Base-by-base conservation (phyloP, 2,888 invertebrate species). In the Campopleginae sp. region DNA sequence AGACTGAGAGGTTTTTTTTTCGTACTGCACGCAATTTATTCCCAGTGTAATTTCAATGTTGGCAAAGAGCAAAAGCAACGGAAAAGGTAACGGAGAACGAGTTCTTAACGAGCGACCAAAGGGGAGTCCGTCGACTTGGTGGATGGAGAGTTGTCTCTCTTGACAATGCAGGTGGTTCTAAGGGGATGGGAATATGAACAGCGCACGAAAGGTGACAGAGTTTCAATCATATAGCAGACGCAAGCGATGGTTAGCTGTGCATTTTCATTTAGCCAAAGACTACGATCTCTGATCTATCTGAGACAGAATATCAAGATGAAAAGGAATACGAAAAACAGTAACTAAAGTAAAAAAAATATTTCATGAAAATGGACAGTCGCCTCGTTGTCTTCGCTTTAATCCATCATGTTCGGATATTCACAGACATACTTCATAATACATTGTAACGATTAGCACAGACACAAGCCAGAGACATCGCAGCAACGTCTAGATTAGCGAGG, bases 221-320 rank as follows among this genome's bases (percentile, higher is more conserved):
- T 90, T 90, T 89, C 90, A 90, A 90, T 90, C 90, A 90, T 85
- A 74, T 78, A 63, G 38, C 54, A 68, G 83, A 33, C 82, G 74
- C 61, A 44, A 63, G 14, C 72, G 74, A 70, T 71, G 58, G 31
- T 61, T 74, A 51, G 46, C 63, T 66, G 71, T 46, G 54, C 23
- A n/a, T 65, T 46, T 42, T 74, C 54, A 44, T 42, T 33, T 31
- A 31, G 7, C 66, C 48, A 51, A 44, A 61, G 38, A 23, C 44
- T 27, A 58, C 58, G 58, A 31, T 77, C 51, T 23, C 23, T 38
- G 63, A 54, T 19, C 65, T 42, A 23, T 46, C 46, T 14, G 12
- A 66, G 33, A 44, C 46, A 12, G 44, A 44, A 19, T n/a, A 58
- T 14, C 1, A 23, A 14, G 2, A 58, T 27, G 48, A 68, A 48